phyloP scores from a whole-genome alignment of 2,797 vertebrate species.

The Salarias fasciatus region DNA sequence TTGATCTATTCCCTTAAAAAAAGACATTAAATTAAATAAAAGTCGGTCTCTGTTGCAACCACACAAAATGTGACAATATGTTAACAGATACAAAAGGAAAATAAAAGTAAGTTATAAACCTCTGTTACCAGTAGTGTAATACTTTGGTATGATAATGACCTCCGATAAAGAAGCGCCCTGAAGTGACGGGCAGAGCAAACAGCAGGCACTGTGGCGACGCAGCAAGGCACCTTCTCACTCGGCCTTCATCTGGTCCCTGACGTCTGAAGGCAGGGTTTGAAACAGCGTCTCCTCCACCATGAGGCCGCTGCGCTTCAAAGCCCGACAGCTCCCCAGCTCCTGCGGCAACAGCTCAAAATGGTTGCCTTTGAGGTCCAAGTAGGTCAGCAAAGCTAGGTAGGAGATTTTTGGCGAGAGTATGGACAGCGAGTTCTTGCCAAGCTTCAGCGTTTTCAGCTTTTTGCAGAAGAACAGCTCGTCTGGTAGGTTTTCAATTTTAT shows the following conservation, averaged over 20 bases:
- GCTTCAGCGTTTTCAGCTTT: slow-evolving; percentile 96
- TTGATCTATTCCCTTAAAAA: neutral
- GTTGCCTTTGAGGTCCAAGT: slow-evolving; percentile 97
- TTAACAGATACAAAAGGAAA: neutral
- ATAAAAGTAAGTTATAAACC: neutral
- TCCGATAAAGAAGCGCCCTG: slow-evolving; percentile 28
- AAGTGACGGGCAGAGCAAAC: slow-evolving; percentile 57
- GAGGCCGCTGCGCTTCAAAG: slow-evolving; percentile 90
- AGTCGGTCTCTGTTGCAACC: slow-evolving; percentile 13
- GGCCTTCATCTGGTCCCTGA: slow-evolving; percentile 95
- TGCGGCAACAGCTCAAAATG: slow-evolving; percentile 94
- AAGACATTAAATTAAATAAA: too few relatives aligned
- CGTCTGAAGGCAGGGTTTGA: slow-evolving; percentile 95
- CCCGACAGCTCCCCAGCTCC: slow-evolving; percentile 90
- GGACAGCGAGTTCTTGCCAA: slow-evolving; percentile 94
- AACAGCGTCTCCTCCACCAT: slow-evolving; percentile 93
- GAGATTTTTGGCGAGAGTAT: slow-evolving; percentile 96
- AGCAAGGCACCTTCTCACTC: slow-evolving; percentile 84
- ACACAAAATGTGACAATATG: slow-evolving; percentile 17
- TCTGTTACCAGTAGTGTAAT: slow-evolving; percentile 31
- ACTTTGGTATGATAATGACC: slow-evolving; percentile 28
- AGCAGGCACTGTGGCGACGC: slow-evolving; percentile 82
- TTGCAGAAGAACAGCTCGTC: slow-evolving; percentile 99
- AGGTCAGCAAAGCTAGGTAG: slow-evolving; percentile 88
- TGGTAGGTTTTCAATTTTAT: slow-evolving; percentile 97